Conservation (phyloP, 2,888 invertebrate genomes). For the Colletes collaris region DNA sequence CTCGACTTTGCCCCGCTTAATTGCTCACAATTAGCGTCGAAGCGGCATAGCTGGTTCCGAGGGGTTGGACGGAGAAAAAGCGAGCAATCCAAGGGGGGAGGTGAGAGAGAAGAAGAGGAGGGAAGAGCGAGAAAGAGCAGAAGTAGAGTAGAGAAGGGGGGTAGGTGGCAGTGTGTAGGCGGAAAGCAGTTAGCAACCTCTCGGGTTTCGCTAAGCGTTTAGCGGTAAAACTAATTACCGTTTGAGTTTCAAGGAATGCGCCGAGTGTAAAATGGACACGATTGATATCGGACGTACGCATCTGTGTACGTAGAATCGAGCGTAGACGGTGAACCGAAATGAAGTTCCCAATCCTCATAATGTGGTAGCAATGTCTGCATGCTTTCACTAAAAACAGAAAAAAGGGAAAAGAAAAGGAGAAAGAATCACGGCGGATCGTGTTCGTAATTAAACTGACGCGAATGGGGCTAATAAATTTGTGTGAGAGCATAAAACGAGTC, state of each 20-base stretch:
- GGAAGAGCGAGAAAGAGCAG: constrained; percentile 13
- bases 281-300: constrained; percentile 53
- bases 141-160: neutral
- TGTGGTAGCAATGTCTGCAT: constrained; percentile 23
- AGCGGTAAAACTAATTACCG: constrained; percentile 70
- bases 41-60: constrained; percentile 31
- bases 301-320: neutral
- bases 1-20: constrained; percentile 65
- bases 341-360: constrained; percentile 29
- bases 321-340: constrained; percentile 16
- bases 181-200: constrained; percentile 66
- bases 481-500: constrained; percentile 78
- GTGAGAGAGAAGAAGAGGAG: neutral
- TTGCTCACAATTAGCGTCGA: constrained; percentile 68
- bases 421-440: constrained; percentile 69
- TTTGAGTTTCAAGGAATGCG: constrained; percentile 61
- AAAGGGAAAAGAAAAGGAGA: constrained; percentile 34
- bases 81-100: neutral
- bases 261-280: constrained; percentile 49
- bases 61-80: constrained; percentile 11
- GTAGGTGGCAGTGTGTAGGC: constrained; percentile 57
- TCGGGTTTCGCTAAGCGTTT: constrained; percentile 68
- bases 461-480: constrained; percentile 80
- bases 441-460: constrained; percentile 79
- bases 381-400: constrained; percentile 36